phyloP scores from a whole-genome alignment of 2,888 invertebrate genomes.

The Perizoma affinitatum region DNA sequence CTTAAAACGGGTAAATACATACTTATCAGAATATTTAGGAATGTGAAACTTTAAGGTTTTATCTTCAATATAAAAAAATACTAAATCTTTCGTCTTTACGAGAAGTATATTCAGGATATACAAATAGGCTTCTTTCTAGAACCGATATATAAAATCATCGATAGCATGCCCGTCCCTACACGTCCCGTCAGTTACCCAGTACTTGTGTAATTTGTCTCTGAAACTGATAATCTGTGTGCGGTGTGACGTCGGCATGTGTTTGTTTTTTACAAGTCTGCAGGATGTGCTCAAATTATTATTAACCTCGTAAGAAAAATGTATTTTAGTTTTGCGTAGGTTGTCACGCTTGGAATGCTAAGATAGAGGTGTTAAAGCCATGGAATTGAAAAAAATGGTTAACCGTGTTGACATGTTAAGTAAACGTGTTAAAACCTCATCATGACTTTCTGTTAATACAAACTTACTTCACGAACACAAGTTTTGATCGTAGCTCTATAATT shows the following conservation, averaged over 20 bases:
- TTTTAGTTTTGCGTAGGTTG: neutral
- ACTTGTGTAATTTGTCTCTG: slow-evolving; percentile 78
- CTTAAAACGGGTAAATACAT: too few relatives aligned
- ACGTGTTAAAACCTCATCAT: too few relatives aligned
- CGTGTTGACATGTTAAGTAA: too few relatives aligned
- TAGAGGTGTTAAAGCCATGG: neutral
- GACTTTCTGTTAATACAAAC: too few relatives aligned
- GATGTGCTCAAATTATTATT: slow-evolving; percentile 20
- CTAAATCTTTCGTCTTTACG: too few relatives aligned
- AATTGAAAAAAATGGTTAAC: too few relatives aligned
- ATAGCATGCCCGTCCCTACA: slow-evolving; percentile 9
- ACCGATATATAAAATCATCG: slow-evolving; percentile 4
- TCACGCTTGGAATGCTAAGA: neutral
- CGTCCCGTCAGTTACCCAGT: slow-evolving; percentile 55
- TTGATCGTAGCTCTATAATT: too few relatives aligned
- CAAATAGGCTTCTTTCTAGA: neutral
- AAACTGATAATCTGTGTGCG: slow-evolving; percentile 72
- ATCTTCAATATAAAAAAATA: too few relatives aligned
- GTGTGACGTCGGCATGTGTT: slow-evolving; percentile 16
- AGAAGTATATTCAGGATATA: too few relatives aligned
- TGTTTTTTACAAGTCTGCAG: slow-evolving; percentile 20
- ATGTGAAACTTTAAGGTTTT: too few relatives aligned
- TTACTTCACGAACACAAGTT: too few relatives aligned
- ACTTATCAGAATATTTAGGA: too few relatives aligned
- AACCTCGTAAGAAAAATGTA: neutral